A percentile compares a stretch with the other conserved stretches of the same genome.
These are phyloP conservation scores for Mimumesa dahlbomi DNA, from an alignment of 2,888 invertebrate genomes.

Conservation along the genomic window DNA sequence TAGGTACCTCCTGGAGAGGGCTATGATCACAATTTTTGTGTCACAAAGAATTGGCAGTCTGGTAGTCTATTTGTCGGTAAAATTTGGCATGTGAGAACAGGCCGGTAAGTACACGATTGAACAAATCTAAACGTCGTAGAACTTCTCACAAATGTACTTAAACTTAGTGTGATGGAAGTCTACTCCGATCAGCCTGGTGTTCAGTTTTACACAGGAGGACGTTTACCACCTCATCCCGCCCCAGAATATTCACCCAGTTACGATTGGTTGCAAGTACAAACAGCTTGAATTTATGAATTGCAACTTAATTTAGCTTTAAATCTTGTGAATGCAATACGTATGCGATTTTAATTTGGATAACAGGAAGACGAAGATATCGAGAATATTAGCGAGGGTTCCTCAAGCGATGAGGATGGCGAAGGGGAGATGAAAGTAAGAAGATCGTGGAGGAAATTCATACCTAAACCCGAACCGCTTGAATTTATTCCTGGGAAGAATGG, in stretches of 20 bases:
- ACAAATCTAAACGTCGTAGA: slow-evolving; percentile 11
- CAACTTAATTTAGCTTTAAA: background rate
- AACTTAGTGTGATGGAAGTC: slow-evolving; percentile 86
- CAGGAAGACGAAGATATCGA: slow-evolving; percentile 7
- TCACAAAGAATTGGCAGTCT: slow-evolving; percentile 77
- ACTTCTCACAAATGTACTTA: slow-evolving; percentile 12
- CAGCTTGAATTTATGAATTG: no score
- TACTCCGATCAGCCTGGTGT: slow-evolving; percentile 93
- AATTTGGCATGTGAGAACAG: slow-evolving; percentile 65
- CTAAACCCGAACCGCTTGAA: slow-evolving; percentile 9
- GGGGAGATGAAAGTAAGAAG: slow-evolving; percentile 12
- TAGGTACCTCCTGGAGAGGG: slow-evolving; percentile 83
- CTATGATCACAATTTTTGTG: slow-evolving; percentile 91
- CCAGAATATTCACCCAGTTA: slow-evolving; percentile 18
- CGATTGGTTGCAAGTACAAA: slow-evolving; percentile 29
- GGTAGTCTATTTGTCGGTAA: slow-evolving; percentile 84
- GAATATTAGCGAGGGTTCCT: background rate
- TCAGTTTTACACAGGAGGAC: slow-evolving; percentile 89
- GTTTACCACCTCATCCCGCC: slow-evolving; percentile 51
- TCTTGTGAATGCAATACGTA: background rate
- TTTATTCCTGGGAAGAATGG: slow-evolving; percentile 85
- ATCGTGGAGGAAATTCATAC: background rate
- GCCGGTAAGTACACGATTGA: slow-evolving; percentile 68
- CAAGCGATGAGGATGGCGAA: slow-evolving; percentile 5
- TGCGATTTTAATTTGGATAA: background rate